phyloP scores from a whole-genome alignment of 2,888 invertebrate species.

The Brenthis ino region DNA sequence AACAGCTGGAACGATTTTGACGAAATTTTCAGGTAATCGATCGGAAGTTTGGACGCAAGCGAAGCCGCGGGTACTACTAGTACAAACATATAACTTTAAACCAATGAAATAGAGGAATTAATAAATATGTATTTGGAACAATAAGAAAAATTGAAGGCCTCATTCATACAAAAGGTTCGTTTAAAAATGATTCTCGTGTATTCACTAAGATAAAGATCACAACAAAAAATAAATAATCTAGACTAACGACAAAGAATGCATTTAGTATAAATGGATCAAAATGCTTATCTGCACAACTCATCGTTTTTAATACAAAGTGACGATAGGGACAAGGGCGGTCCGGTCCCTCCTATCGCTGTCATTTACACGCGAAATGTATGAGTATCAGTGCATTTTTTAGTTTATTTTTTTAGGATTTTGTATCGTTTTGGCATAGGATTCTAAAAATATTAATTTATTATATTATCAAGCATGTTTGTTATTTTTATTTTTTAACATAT shows the following conservation, averaged over 20 bases:
- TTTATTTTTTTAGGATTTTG: too few relatives aligned
- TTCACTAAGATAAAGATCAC: conserved; percentile 31
- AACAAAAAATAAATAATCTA: conserved; percentile 30
- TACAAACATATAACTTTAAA: neutral
- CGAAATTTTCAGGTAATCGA: too few relatives aligned
- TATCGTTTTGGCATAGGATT: too few relatives aligned
- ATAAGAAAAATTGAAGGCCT: too few relatives aligned
- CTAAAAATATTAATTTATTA: too few relatives aligned
- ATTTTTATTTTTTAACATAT: too few relatives aligned
- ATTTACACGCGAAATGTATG: conserved; percentile 16
- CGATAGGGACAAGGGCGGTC: conserved; percentile 43
- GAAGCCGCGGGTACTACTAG: too few relatives aligned
- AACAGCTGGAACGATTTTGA: too few relatives aligned
- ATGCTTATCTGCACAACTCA: conserved; percentile 44
- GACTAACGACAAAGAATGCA: conserved; percentile 37
- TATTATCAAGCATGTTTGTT: too few relatives aligned
- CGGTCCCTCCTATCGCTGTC: conserved; percentile 41
- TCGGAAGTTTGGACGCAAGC: too few relatives aligned
- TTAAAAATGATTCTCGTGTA: conserved; percentile 15
- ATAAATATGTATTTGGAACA: neutral
- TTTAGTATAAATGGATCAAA: conserved; percentile 40
- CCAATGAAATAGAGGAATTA: neutral
- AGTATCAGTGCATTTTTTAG: too few relatives aligned
- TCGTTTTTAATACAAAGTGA: conserved; percentile 49
- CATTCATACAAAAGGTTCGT: conserved; percentile 17